These are phyloP conservation scores for Volucella inflata DNA, from an alignment of 2,888 invertebrate genomes.

Conservation along the genomic window DNA sequence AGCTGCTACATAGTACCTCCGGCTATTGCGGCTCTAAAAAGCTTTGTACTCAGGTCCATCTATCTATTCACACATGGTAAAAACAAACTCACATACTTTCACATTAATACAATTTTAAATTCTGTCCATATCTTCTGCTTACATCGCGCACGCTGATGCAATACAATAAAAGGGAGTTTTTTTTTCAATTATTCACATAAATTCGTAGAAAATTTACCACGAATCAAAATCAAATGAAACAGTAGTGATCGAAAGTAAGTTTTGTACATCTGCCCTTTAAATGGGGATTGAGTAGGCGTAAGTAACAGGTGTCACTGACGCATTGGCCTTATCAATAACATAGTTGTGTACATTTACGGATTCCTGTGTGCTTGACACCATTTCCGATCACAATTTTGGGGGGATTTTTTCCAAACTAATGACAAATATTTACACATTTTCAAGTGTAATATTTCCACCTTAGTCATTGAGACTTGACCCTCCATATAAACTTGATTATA, in stretches of 20 bases:
- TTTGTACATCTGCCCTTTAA: constrained; percentile 15
- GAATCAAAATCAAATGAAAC: background rate
- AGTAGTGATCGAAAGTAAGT: constrained; percentile 11
- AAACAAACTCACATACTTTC: too few species aligned
- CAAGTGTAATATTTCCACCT: background rate
- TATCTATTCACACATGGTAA: too few species aligned
- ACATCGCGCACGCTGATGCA: constrained; percentile 14
- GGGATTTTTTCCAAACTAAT: constrained; percentile 4
- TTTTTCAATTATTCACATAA: constrained; percentile 16
- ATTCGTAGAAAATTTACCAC: background rate
- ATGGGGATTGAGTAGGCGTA: constrained; percentile 5
- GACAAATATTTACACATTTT: constrained; percentile 7
- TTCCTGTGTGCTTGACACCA: background rate
- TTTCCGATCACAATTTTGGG: background rate
- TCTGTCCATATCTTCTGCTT: constrained; percentile 4
- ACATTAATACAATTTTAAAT: background rate
- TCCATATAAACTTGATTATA: too few species aligned
- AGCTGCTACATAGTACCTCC: too few species aligned
- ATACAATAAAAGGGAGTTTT: constrained; percentile 18
- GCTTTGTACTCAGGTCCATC: too few species aligned
- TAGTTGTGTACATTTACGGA: background rate
- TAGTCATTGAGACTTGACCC: background rate
- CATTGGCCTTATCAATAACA: background rate
- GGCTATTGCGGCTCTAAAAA: too few species aligned
- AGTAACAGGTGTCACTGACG: constrained; percentile 3